A percentile compares a stretch with the other conserved stretches of the same genome.
These are phyloP conservation scores for Kradibia gibbosae DNA, from an alignment of 1,140 invertebrate genomes.

Conservation along the genomic window DNA sequence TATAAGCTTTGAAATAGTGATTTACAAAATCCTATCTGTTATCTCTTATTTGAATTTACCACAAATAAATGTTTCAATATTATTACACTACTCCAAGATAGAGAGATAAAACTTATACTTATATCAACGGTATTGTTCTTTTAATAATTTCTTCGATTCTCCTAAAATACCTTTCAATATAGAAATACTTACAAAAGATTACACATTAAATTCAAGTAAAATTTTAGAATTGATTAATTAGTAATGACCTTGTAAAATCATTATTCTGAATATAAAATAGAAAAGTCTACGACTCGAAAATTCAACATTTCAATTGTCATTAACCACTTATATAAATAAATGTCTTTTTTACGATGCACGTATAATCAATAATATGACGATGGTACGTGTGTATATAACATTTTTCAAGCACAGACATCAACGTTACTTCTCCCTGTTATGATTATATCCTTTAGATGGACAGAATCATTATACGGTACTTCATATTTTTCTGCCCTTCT, in stretches of 20 bases:
- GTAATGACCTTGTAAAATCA: not conserved
- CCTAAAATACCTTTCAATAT: too few relatives aligned
- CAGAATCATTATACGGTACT: constrained; percentile 11
- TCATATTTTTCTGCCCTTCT: not conserved
- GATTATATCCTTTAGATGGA: not conserved
- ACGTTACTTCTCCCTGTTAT: not conserved
- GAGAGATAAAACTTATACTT: too few relatives aligned
- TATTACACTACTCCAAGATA: too few relatives aligned
- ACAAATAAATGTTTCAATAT: too few relatives aligned
- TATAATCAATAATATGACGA: not conserved
- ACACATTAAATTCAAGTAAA: not conserved
- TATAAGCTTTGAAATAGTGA: too few relatives aligned
- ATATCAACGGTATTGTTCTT: not conserved
- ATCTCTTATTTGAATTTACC: too few relatives aligned
- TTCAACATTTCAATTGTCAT: not conserved
- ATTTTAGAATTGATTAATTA: not conserved
- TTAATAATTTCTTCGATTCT: too few relatives aligned
- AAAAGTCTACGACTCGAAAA: not conserved
- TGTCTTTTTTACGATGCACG: constrained; percentile 19
- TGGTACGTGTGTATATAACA: not conserved
- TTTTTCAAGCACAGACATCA: not conserved
- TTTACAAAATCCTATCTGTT: too few relatives aligned
- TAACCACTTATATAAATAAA: constrained; percentile 6
- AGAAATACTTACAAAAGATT: too few relatives aligned
- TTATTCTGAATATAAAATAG: not conserved